Base-by-base conservation (phyloP, 1,140 invertebrate genomes). In the Schlechtendalia chinensis region DNA sequence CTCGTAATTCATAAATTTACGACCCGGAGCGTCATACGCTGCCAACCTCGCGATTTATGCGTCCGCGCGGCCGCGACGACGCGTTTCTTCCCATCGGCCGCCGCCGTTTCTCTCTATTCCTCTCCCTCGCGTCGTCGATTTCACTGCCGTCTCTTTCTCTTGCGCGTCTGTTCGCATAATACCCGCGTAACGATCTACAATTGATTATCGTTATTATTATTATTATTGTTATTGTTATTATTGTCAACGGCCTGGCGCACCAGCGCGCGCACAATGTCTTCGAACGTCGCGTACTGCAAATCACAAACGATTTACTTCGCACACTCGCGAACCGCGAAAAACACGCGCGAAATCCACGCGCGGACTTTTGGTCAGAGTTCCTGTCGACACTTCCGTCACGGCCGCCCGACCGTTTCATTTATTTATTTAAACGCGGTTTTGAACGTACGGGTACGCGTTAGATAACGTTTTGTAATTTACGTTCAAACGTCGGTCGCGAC, bases 1-100 rank as follows among this genome's bases (percentile, higher is more conserved):
- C 75, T 79, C 75, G 75, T 79, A 79, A 79, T 79, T 79, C 75
- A 79, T 79, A 79, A 79, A 79, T 79, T 79, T 79, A 79, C 75
- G 69, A 72, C 47, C 69, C 69, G 27, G 27, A 72, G 69, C 69
- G 69, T 72, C 69, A 72, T 72, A 72, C 69, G 69, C 69, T 72
- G 69, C 69, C 69, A 54, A 72, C 69, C 69, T 29, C 69, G 50
- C 69, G 69, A 72, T 72, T 72, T 72, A 72, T 69, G 67, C 39
- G 67, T 69, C 22, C 67, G 22, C 67, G 67, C 67, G 67, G n/a
- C 22, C 45, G n/a, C 50, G 17, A 27, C 69, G 45, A 69, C 67
- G 67, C 69, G 27, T 79, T 79, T 79, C 75, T 79, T 79, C 75
- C 75, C 75, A 79, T 79, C 75, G 75, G 32, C 32, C 32, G 32